Conservation (phyloP, 1,140 invertebrate genomes). For the Cecropterus lyciades region DNA sequence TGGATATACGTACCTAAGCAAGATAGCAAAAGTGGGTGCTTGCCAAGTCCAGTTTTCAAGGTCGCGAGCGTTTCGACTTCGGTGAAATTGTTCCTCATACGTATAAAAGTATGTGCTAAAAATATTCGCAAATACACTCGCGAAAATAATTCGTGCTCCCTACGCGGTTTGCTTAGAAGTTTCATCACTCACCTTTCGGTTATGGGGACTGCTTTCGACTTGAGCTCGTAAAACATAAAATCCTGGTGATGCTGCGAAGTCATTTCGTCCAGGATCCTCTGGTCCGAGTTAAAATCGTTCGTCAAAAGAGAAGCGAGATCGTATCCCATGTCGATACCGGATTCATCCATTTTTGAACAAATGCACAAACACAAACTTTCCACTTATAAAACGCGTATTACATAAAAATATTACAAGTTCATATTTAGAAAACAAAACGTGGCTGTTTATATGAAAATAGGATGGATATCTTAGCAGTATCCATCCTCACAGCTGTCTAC, state of each 20-base stretch:
- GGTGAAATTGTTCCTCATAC: conserved; percentile 78
- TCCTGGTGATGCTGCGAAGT: conserved; percentile 85
- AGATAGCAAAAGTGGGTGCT: conserved; percentile 60
- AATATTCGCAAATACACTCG: conserved; percentile 66
- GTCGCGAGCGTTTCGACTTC: conserved; percentile 62
- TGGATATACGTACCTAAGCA: conserved; percentile 52
- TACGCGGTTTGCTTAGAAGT: conserved; percentile 13
- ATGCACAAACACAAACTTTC: conserved; percentile 75
- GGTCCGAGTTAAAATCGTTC: conserved; percentile 84
- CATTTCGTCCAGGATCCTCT: conserved; percentile 84
- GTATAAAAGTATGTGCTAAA: conserved; percentile 62
- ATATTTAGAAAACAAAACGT: conserved; percentile 64
- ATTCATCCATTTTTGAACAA: conserved; percentile 85
- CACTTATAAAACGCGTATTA: conserved; percentile 58
- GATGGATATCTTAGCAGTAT: conserved; percentile 67
- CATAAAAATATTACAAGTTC: conserved; percentile 55
- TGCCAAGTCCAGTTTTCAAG: conserved; percentile 78
- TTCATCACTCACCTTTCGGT: conserved; percentile 85
- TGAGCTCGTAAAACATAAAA: conserved; percentile 89
- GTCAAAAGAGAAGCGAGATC: conserved; percentile 87
- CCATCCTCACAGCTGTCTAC: conserved; percentile 80
- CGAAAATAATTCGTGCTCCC: conserved; percentile 38
- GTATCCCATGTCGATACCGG: conserved; percentile 89
- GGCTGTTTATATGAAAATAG: conserved; percentile 58
- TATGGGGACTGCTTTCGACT: conserved; percentile 87